A percentile compares a stretch with the other conserved stretches of the same genome.
These are phyloP conservation scores for Cheilinus undulatus DNA, from an alignment of 2,113 vertebrate genomes.

Conservation along the genomic window DNA sequence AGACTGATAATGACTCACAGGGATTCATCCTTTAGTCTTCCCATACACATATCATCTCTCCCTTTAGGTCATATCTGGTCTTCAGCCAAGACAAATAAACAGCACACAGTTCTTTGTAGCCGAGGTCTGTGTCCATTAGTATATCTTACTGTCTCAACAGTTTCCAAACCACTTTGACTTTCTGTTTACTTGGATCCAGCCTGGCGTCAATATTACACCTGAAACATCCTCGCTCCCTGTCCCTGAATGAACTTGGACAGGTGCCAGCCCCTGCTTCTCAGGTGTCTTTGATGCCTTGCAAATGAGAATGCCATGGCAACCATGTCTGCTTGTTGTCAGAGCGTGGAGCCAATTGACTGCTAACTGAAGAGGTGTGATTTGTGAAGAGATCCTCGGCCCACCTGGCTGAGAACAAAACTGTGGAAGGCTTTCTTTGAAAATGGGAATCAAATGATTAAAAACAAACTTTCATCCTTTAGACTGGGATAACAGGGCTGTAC, in stretches of 20 bases:
- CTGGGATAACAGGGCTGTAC: background rate
- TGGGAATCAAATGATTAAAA: slow-evolving; percentile 21
- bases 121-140: slow-evolving; percentile 32
- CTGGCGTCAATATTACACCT: background rate
- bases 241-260: slow-evolving; percentile 4
- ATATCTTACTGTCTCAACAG: slow-evolving; percentile 16
- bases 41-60: background rate
- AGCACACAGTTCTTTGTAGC: slow-evolving; percentile 3
- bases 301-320: slow-evolving; percentile 54
- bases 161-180: slow-evolving; percentile 14
- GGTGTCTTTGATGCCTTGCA: slow-evolving; percentile 45
- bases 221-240: background rate
- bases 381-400: slow-evolving; percentile 50
- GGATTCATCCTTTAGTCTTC: slow-evolving; percentile 16
- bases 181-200: background rate
- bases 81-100: slow-evolving; percentile 39
- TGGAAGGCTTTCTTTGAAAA: slow-evolving; percentile 38
- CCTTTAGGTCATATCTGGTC: slow-evolving; percentile 20
- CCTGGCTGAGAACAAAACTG: slow-evolving; percentile 22
- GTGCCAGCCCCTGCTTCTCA: slow-evolving; percentile 18
- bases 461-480: background rate
- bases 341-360: slow-evolving; percentile 34
- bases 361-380: slow-evolving; percentile 35
- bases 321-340: slow-evolving; percentile 16
- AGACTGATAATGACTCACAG: slow-evolving; percentile 4